phyloP scores from a whole-genome alignment of 37 sponge, comb jelly and placozoan species.

The Hormiphora californensis region DNA sequence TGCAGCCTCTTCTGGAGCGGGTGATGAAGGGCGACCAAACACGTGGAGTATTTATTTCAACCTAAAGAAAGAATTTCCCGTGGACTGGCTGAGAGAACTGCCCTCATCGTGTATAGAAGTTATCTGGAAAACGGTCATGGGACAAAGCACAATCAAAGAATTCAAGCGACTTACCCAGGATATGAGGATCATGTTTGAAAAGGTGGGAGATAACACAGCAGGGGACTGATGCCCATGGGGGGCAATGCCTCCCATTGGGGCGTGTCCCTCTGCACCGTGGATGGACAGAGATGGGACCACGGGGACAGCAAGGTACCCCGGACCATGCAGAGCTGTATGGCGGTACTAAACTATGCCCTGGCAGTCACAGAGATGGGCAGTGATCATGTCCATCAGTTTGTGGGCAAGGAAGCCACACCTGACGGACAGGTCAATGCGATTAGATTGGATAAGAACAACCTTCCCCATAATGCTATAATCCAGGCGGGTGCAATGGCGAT shows the following conservation, averaged over 20 bases:
- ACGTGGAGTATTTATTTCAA: too few relatives aligned
- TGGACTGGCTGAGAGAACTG: neutral
- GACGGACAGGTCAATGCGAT: neutral
- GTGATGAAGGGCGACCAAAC: too few relatives aligned
- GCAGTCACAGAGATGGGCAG: neutral
- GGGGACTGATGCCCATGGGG: neutral
- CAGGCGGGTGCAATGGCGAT: neutral
- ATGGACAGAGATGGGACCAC: constrained; percentile 68
- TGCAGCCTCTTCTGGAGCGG: too few relatives aligned
- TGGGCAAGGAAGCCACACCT: constrained; percentile 1
- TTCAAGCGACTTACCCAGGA: neutral
- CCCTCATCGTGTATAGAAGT: neutral
- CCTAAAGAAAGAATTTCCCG: neutral
- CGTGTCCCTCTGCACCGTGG: constrained; percentile 69
- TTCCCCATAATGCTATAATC: neutral
- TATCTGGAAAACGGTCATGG: neutral
- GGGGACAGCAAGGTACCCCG: neutral
- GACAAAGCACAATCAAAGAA: neutral
- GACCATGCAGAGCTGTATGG: neutral
- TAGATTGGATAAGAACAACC: neutral
- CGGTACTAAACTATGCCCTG: neutral
- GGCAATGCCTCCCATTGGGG: constrained; percentile 68
- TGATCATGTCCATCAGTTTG: neutral
- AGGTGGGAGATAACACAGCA: neutral
- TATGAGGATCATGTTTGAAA: neutral